phyloP scores from a whole-genome alignment of 2,113 vertebrate species.

The Dasypus novemcinctus region DNA sequence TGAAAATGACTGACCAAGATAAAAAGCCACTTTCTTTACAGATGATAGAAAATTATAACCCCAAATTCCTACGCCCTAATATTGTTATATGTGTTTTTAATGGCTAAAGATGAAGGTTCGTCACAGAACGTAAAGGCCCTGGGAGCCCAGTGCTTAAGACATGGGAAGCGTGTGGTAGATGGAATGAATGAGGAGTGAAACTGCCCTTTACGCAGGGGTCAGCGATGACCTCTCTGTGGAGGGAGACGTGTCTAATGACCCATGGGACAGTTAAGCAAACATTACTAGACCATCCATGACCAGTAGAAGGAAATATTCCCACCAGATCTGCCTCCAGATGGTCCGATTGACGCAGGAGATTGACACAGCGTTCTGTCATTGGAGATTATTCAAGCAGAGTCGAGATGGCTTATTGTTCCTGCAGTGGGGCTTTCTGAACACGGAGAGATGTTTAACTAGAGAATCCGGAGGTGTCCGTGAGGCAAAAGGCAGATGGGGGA shows the following conservation, averaged over 20 bases:
- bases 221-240: not conserved
- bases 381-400: not conserved
- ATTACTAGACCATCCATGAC: not conserved
- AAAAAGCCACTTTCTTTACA: not conserved
- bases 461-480: not conserved
- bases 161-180: not conserved
- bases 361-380: not conserved
- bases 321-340: not conserved
- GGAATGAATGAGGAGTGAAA: not conserved
- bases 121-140: not conserved
- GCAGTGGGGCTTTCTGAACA: not conserved
- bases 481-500: not conserved
- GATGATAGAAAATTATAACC: not conserved
- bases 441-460: not conserved
- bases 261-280: not conserved
- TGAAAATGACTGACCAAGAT: not conserved
- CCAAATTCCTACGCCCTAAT: not conserved
- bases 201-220: not conserved
- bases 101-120: not conserved
- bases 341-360: not conserved
- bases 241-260: not conserved
- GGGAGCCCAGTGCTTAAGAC: not conserved
- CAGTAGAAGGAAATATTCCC: not conserved
- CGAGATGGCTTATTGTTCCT: not conserved
- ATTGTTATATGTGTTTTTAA: conserved; percentile 12